Evolutionary conservation across 2,113 vertebrate species (phyloP), one percentile per base, ranked within the genome.

Genomic region (Limanda limanda): DNA sequence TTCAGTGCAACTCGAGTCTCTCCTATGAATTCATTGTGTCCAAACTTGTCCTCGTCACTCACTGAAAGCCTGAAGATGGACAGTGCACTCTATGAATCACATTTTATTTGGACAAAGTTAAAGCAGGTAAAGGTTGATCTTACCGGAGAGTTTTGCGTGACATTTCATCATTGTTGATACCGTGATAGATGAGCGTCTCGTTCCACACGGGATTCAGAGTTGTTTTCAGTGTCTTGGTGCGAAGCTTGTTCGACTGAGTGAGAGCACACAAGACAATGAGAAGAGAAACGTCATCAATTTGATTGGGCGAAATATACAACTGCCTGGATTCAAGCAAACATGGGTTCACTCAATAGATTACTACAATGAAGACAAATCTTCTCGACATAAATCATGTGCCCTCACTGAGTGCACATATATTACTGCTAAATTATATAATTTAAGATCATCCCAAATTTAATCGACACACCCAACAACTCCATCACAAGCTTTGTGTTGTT

Each of bases 1-100:
- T 98, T 98, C 88, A 99, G 93, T 0, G 96, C 95, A 79, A 98
- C 95, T 57, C 97, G 91, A 0, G 97, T 98, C 93, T 99, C 97
- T 5, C 97, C 97, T 0, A 99, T 99, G 47, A 99, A 99, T 81
- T 99, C 97, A 0, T 98, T 99, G 85, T 99, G 97, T 76, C 97
- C 97, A 25, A 99, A 98, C 78, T 96, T 99, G 91, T 99, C 97
- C 84, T 98, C 97, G 1, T 99, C 97, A 0, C 96, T 97, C 76
- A 98, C 97, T 0, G 97, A 98, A 66, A 99, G 95, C 93, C 97
- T 98, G 89, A 0, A 51, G 64, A 78, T 45, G 40, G 35, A 88
- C 0, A 17, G 15, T 0, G 0, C 0, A 2, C 12, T 15, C 31
- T 0, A 1, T 63, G 31, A 31, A 31, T 31, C 31, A 31, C 31